A percentile compares a stretch with the other conserved stretches of the same genome.
Evolutionary conservation across 2,113 vertebrate genomes (phyloP).

Genomic region (Amazona guildingii): DNA sequence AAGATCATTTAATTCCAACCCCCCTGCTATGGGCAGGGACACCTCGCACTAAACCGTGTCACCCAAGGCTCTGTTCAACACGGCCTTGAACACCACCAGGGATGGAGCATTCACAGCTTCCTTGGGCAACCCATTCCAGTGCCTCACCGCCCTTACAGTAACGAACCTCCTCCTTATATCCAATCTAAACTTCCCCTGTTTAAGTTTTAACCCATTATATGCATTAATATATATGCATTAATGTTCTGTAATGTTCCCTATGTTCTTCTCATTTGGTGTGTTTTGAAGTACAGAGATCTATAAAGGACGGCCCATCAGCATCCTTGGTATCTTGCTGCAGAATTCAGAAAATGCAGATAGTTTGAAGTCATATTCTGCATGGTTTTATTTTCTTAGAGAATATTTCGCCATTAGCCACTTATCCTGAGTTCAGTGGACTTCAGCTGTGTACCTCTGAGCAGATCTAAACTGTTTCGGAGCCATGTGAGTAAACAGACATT

Average conservation of each 20-base stretch:
- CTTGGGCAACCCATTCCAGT: too few species aligned
- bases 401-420: not conserved
- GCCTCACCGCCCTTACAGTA: too few species aligned
- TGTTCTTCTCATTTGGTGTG: not conserved
- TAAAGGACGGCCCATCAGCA: not conserved
- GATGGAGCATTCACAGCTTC: too few species aligned
- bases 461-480: not conserved
- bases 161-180: too few species aligned
- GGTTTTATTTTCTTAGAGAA: not conserved
- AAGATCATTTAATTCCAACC: too few species aligned
- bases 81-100: too few species aligned
- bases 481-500: not conserved
- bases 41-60: too few species aligned
- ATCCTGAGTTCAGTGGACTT: not conserved
- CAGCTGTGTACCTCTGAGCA: not conserved
- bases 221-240: too few species aligned
- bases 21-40: too few species aligned
- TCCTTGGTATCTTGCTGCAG: not conserved
- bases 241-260: not conserved
- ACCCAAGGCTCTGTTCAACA: too few species aligned
- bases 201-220: too few species aligned
- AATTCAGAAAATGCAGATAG: not conserved
- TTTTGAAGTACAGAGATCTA: not conserved
- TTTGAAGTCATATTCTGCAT: not conserved
- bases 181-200: too few species aligned